Percentiles rank a stretch among this genome's conserved stretches.
These are phyloP conservation scores for Acomys russatus DNA, from an alignment of 2,797 vertebrate genomes.

Conservation along the genomic window DNA sequence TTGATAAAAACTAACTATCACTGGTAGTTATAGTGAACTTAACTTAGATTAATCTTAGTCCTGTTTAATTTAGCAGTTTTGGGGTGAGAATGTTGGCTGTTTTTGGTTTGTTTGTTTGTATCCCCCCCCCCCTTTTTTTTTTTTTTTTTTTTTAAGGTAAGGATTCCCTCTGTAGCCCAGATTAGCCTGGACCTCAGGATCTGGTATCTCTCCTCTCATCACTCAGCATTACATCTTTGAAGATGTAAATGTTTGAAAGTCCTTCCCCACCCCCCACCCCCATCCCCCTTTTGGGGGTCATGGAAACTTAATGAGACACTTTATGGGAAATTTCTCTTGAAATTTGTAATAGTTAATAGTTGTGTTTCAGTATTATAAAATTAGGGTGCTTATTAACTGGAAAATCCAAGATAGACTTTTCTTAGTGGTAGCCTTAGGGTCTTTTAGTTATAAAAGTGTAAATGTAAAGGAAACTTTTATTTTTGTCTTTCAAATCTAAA, in stretches of 20 bases:
- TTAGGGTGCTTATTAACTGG: conserved; percentile 42
- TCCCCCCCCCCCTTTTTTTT: background rate
- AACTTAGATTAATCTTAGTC: background rate
- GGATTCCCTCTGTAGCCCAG: background rate
- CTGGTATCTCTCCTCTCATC: background rate
- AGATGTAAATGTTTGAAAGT: conserved; percentile 26
- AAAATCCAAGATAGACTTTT: conserved; percentile 41
- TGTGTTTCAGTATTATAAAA: conserved; percentile 48
- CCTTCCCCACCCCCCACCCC: background rate
- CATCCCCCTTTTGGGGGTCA: background rate
- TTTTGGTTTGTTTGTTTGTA: background rate
- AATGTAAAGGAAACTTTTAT: background rate
- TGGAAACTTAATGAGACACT: background rate
- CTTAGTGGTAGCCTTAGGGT: background rate
- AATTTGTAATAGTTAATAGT: conserved; percentile 32
- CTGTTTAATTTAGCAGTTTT: conserved; percentile 33
- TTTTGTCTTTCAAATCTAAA: conserved; percentile 34
- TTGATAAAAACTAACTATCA: background rate
- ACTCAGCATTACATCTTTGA: background rate
- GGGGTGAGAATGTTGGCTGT: background rate
- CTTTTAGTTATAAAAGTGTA: conserved; percentile 54
- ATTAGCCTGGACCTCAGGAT: background rate
- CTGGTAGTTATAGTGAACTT: background rate
- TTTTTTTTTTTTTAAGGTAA: background rate
- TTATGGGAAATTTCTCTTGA: conserved; percentile 44